phyloP scores from a whole-genome alignment of 1,140 invertebrate species.

The Drosophila trapezifrons region DNA sequence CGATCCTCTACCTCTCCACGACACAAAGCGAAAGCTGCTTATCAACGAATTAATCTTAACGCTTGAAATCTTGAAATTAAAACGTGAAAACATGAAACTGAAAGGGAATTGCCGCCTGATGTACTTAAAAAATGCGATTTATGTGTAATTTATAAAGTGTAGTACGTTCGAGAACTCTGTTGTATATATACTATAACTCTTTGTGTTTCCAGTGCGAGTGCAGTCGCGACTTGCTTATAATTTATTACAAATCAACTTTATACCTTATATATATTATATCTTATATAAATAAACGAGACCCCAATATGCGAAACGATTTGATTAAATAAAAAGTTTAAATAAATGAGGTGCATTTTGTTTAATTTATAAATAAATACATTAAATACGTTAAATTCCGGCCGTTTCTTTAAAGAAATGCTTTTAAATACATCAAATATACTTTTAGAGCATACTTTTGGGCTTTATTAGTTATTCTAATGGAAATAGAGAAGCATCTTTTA shows the following conservation, averaged over 20 bases:
- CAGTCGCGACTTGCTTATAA: slow-evolving; percentile 59
- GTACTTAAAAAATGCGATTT: slow-evolving; percentile 56
- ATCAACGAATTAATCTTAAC: slow-evolving; percentile 73
- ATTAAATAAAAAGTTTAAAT: slow-evolving; percentile 35
- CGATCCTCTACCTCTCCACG: not conserved
- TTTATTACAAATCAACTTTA: slow-evolving; percentile 67
- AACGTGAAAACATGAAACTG: slow-evolving; percentile 2
- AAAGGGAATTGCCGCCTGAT: slow-evolving; percentile 35
- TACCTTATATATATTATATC: slow-evolving; percentile 44
- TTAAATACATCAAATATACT: no score
- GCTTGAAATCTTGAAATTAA: slow-evolving; percentile 21
- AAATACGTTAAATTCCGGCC: no score
- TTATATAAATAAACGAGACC: slow-evolving; percentile 37
- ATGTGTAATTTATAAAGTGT: slow-evolving; percentile 41
- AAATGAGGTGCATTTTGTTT: no score
- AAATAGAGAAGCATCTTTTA: no score
- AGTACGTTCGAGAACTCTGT: slow-evolving; percentile 49
- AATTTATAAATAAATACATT: no score
- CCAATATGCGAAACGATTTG: slow-evolving; percentile 69
- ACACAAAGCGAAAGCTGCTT: slow-evolving; percentile 31
- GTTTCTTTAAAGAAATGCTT: no score
- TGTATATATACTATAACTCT: slow-evolving; percentile 61
- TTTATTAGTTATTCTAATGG: no score
- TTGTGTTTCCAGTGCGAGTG: slow-evolving; percentile 63
- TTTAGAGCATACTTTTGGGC: no score